These are phyloP conservation scores for Muntiacus muntjak DNA, from an alignment of 2,113 vertebrate genomes.

Conservation along the genomic window DNA sequence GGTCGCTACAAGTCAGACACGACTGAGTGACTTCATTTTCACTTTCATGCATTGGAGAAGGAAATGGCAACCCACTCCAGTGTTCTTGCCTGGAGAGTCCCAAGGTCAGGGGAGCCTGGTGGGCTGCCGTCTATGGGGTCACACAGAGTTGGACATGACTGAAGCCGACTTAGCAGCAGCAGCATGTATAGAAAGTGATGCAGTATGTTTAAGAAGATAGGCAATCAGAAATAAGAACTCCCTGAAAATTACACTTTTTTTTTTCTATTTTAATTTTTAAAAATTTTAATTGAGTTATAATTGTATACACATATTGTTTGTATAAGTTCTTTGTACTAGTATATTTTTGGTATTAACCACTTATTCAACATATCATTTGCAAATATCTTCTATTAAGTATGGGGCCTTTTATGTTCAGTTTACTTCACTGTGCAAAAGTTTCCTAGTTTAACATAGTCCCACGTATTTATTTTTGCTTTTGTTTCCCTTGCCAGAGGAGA, in stretches of 20 bases:
- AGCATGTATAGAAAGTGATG: not conserved
- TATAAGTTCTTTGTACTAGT: not conserved
- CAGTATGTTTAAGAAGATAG: not conserved
- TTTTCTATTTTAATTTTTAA: not conserved
- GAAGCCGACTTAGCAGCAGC: too few relatives aligned
- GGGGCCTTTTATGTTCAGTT: not conserved
- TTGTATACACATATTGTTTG: not conserved
- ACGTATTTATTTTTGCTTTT: not conserved
- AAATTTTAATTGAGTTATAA: not conserved
- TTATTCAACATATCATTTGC: not conserved
- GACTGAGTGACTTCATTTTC: too few relatives aligned
- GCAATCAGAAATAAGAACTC: not conserved
- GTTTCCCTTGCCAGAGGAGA: not conserved
- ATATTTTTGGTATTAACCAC: not conserved
- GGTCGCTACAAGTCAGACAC: too few relatives aligned
- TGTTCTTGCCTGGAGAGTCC: too few relatives aligned
- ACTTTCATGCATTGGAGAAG: too few relatives aligned
- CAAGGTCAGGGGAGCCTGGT: too few relatives aligned
- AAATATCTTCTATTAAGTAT: not conserved
- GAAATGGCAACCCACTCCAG: too few relatives aligned
- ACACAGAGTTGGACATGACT: too few relatives aligned
- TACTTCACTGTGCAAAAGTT: not conserved
- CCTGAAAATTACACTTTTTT: too few relatives aligned
- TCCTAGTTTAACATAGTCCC: not conserved
- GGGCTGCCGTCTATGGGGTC: too few relatives aligned